These are phyloP conservation scores for Lampropteryx suffumata DNA, from an alignment of 2,888 invertebrate genomes.

Conservation along the genomic window DNA sequence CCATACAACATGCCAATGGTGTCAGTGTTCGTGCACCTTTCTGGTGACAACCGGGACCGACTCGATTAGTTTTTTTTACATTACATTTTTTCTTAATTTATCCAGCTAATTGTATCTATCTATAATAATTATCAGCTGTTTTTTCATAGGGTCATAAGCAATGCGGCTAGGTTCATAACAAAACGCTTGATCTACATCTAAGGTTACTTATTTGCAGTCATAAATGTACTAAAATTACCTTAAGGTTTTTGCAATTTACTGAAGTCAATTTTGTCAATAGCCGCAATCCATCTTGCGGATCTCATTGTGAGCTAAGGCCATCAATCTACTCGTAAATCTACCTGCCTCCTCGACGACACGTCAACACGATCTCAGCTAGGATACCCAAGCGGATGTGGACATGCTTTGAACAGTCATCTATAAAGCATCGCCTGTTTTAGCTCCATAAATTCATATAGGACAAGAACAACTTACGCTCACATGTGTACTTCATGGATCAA, in stretches of 20 bases:
- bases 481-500: slow-evolving; percentile 43
- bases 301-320: slow-evolving; percentile 21
- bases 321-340: slow-evolving; percentile 23
- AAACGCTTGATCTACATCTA: too few relatives aligned
- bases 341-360: slow-evolving; percentile 29
- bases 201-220: too few relatives aligned
- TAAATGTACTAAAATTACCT: too few relatives aligned
- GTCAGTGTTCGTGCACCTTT: too few relatives aligned
- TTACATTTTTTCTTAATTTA: too few relatives aligned
- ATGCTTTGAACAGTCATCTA: slow-evolving; percentile 25
- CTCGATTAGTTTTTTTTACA: too few relatives aligned
- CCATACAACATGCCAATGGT: too few relatives aligned
- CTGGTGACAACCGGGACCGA: too few relatives aligned
- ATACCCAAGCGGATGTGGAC: slow-evolving; percentile 44
- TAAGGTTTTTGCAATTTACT: slow-evolving; percentile 9
- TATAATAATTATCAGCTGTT: too few relatives aligned
- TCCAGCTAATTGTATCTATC: too few relatives aligned
- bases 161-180: too few relatives aligned
- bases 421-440: slow-evolving; percentile 26
- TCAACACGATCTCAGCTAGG: slow-evolving; percentile 32
- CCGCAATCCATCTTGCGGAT: slow-evolving; percentile 23
- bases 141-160: too few relatives aligned
- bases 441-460: slow-evolving; percentile 17
- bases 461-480: slow-evolving; percentile 29
- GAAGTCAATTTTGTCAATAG: slow-evolving; percentile 12